Evolutionary conservation across 2,888 invertebrate genomes (phyloP).

Genomic region (Exocentrus adspersus): DNA sequence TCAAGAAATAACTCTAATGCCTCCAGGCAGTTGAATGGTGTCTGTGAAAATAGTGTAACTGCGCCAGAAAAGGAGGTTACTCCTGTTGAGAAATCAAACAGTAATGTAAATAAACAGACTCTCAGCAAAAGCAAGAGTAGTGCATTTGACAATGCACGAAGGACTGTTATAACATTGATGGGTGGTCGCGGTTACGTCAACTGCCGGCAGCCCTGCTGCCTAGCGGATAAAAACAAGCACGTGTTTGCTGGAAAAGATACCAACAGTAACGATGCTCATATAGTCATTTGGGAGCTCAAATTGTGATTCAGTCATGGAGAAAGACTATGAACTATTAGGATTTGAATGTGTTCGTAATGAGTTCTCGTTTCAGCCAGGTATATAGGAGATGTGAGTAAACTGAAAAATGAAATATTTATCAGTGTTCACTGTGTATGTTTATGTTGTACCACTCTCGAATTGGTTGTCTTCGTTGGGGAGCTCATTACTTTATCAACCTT

Average conservation of each 20-base stretch:
- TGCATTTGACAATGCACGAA: slow-evolving; percentile 63
- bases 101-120: slow-evolving; percentile 45
- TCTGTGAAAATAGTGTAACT: slow-evolving; percentile 51
- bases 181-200: slow-evolving; percentile 90
- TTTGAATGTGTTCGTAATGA: too few relatives aligned
- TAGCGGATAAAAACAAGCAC: slow-evolving; percentile 51
- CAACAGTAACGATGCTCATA: slow-evolving; percentile 87
- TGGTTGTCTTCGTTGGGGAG: too few relatives aligned
- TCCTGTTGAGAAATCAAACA: slow-evolving; percentile 25
- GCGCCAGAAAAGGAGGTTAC: slow-evolving; percentile 45
- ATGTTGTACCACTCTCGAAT: too few relatives aligned
- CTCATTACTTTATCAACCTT: too few relatives aligned
- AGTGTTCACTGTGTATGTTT: too few relatives aligned
- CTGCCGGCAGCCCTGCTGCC: slow-evolving; percentile 80
- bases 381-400: too few relatives aligned
- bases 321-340: too few relatives aligned
- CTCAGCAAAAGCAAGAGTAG: slow-evolving; percentile 47
- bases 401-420: too few relatives aligned
- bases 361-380: too few relatives aligned
- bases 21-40: slow-evolving; percentile 69
- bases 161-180: slow-evolving; percentile 86
- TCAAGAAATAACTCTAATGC: slow-evolving; percentile 81
- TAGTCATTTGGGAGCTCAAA: slow-evolving; percentile 91
- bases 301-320: slow-evolving; percentile 66
- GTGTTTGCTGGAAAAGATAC: slow-evolving; percentile 71